Base-by-base conservation (phyloP, 2,113 vertebrate species). In the Mohoua ochrocephala region DNA sequence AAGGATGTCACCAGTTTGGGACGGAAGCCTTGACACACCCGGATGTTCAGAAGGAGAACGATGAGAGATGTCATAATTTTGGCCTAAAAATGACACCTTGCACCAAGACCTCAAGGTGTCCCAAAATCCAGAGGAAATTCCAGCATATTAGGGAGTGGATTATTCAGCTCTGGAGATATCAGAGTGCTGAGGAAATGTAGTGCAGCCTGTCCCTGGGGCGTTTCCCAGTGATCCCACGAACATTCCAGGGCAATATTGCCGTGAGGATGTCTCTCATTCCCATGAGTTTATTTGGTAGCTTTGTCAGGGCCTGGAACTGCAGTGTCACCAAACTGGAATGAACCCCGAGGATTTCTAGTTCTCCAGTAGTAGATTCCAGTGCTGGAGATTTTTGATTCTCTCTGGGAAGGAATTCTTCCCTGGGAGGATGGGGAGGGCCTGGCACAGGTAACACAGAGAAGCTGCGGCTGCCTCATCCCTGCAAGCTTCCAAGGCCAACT, bases 251-350 rank as follows among this genome's bases (percentile, higher is more conserved):
- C 30, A 60, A 35, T 23, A n/a, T 6, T 54, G 41, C 15, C 2
- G 0, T 30, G 31, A 26, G 1, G 2, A 10, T 10, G 7, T 27
- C 37, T 19, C 44, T 42, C 15, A 17, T 27, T 15, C 44, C n/a
- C 9, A 6, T 20, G 30, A 76, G 30, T 28, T 33, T 27, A 80
- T 74, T 30, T 41, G 41, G 7, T 33, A 44, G 17, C 13, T 67
- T 63, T 39, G 26, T 22, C 10, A 8, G 33, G 13, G 18, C 10
- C 54, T 74, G 52, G 17, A 93, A 67, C 92, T 83, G 16, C 93
- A 65, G 73, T 17, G 87, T 96, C 50, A 77, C 92, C 27, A 96
- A 92, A 70, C 85, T 83, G 1, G 73, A 94, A 47, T 76, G 79
- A 91, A 76, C 77, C 13, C 42, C 52, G 6, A 94, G 23, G 6